phyloP scores from a whole-genome alignment of 2,888 invertebrate genomes.

The Holacanthella duospinosa region DNA sequence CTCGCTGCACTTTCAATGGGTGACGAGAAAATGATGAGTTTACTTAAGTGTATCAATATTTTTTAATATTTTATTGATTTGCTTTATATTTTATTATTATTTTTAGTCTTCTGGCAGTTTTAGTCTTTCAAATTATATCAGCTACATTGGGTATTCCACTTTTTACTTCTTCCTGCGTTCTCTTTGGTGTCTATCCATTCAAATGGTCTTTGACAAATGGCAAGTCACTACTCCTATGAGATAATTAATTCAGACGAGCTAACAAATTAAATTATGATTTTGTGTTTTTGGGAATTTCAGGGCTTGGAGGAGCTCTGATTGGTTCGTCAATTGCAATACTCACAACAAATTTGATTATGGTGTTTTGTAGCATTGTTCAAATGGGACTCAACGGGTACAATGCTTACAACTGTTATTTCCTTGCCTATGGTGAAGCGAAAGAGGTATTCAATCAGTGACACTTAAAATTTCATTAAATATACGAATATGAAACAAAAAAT shows the following conservation, averaged over 20 bases:
- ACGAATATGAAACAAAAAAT: too few relatives aligned
- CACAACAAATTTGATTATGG: slow-evolving; percentile 35
- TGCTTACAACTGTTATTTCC: slow-evolving; percentile 35
- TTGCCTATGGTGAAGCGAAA: slow-evolving; percentile 34
- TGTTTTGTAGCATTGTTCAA: slow-evolving; percentile 30
- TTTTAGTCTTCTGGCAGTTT: slow-evolving; percentile 29
- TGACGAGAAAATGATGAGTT: too few relatives aligned
- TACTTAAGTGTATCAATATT: too few relatives aligned
- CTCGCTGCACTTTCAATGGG: slow-evolving; percentile 36
- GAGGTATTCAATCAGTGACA: too few relatives aligned
- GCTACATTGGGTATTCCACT: slow-evolving; percentile 34
- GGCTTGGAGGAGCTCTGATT: slow-evolving; percentile 18
- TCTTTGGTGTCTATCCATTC: slow-evolving; percentile 33
- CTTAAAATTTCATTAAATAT: too few relatives aligned
- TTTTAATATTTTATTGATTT: background rate
- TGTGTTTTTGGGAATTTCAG: background rate
- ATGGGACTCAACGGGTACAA: slow-evolving; percentile 33
- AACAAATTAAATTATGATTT: background rate
- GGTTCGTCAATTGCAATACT: slow-evolving; percentile 35
- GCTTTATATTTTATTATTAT: background rate
- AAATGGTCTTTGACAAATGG: slow-evolving; percentile 17
- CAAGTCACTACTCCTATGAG: too few relatives aligned
- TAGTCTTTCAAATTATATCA: slow-evolving; percentile 35
- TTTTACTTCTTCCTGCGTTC: slow-evolving; percentile 33
- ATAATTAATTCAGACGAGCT: too few relatives aligned